Percentiles rank a stretch among this genome's conserved stretches.
Evolutionary conservation across 2,113 vertebrate genomes (phyloP).

Genomic region (Spea multiplicata): DNA sequence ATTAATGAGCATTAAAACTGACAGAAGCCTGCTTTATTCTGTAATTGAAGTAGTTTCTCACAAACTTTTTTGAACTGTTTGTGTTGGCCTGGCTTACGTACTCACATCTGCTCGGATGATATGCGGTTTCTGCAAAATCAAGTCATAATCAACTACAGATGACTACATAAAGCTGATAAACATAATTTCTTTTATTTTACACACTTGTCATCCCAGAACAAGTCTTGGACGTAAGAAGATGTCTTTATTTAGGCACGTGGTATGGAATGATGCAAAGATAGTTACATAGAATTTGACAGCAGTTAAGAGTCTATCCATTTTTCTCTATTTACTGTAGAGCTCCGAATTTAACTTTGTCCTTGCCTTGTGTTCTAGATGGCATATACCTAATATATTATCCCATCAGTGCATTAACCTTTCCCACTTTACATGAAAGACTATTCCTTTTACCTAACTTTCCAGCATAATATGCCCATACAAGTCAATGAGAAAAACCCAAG

Average conservation of each 20-base stretch:
- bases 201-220: not conserved
- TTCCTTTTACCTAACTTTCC: too few relatives aligned
- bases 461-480: too few relatives aligned
- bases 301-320: too few relatives aligned
- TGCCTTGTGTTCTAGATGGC: too few relatives aligned
- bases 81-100: slow-evolving; percentile 19
- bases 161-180: not conserved
- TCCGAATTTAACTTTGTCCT: too few relatives aligned
- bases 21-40: slow-evolving; percentile 30
- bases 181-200: not conserved
- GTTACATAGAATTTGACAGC: too few relatives aligned
- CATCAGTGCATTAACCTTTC: too few relatives aligned
- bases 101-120: slow-evolving; percentile 32
- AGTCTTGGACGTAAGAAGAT: not conserved
- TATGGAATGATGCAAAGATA: too few relatives aligned
- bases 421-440: too few relatives aligned
- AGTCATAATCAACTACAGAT: slow-evolving; percentile 29
- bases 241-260: not conserved
- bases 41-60: slow-evolving; percentile 26
- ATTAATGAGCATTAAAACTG: slow-evolving; percentile 29
- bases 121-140: slow-evolving; percentile 10
- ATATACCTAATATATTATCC: too few relatives aligned
- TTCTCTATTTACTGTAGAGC: too few relatives aligned
- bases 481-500: too few relatives aligned
- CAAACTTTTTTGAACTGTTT: slow-evolving; percentile 34